A percentile compares a stretch with the other conserved stretches of the same genome.
These are phyloP conservation scores for Grallaria varia DNA, from an alignment of 2,113 vertebrate species.

Conservation along the genomic window DNA sequence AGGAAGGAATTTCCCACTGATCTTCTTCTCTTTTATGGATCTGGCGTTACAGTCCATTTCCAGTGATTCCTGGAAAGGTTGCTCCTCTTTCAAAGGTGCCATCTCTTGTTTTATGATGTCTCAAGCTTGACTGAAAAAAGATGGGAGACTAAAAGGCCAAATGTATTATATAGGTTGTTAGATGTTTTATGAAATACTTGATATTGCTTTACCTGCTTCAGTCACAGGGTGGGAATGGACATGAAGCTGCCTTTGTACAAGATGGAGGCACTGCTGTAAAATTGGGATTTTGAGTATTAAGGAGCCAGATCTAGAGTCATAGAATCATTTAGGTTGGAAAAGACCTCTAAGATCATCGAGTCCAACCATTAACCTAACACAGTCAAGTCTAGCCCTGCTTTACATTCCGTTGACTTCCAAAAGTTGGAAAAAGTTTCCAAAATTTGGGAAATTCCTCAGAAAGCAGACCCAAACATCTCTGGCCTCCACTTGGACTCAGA, in stretches of 20 bases:
- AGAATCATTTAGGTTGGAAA: not conserved
- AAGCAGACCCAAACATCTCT: accelerated
- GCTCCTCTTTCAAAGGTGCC: not conserved
- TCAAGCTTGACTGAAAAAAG: not conserved
- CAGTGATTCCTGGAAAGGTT: not conserved
- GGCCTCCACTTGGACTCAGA: too few species aligned
- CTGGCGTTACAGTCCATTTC: not conserved
- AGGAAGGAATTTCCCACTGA: not conserved
- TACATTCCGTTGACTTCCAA: not conserved
- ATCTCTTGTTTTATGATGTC: not conserved
- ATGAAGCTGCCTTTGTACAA: not conserved
- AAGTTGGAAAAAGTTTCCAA: not conserved
- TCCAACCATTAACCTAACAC: not conserved
- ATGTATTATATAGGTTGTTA: not conserved
- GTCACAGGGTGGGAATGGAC: not conserved
- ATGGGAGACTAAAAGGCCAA: not conserved
- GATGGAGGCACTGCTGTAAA: not conserved
- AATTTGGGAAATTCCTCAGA: not conserved
- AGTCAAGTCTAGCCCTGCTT: not conserved
- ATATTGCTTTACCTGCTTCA: not conserved
- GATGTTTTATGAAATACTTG: not conserved
- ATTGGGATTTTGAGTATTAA: not conserved
- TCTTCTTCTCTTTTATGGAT: not conserved
- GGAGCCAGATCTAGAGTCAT: not conserved
- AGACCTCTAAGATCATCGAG: not conserved